Evolutionary conservation across 2,888 invertebrate genomes (phyloP).

Genomic region (Mythimna ferrago): DNA sequence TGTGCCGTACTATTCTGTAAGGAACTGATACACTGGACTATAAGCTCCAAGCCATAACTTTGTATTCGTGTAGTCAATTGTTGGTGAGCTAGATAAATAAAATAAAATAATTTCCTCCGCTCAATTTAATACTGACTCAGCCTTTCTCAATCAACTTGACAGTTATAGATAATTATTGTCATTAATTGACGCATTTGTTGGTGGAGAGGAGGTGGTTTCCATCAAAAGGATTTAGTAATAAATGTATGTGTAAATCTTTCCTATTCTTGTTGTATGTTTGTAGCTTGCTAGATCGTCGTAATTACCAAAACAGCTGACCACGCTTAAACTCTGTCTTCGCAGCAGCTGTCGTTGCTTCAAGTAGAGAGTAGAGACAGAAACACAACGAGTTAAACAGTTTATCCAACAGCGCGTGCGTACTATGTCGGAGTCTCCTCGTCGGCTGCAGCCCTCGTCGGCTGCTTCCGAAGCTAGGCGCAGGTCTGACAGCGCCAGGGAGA

Average conservation of each 20-base stretch:
- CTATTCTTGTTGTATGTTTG: background rate
- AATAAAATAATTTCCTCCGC: too few species aligned
- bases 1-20: background rate
- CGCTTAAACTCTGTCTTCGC: background rate
- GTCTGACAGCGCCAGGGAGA: slow-evolving; percentile 80
- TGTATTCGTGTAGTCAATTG: too few species aligned
- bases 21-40: too few species aligned
- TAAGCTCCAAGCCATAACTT: too few species aligned
- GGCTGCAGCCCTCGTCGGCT: slow-evolving; percentile 76
- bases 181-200: too few species aligned
- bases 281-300: background rate
- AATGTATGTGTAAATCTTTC: too few species aligned
- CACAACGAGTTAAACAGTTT: slow-evolving; percentile 58
- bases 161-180: too few species aligned
- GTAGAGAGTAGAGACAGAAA: slow-evolving; percentile 38
- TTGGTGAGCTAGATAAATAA: too few species aligned
- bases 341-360: background rate
- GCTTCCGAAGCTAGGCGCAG: slow-evolving; percentile 80
- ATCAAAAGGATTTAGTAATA: too few species aligned
- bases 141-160: too few species aligned
- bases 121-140: too few species aligned
- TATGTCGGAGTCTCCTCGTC: slow-evolving; percentile 84
- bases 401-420: slow-evolving; percentile 81
- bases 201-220: too few species aligned
- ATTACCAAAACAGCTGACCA: background rate